Conservation (phyloP, 2,113 vertebrate genomes). For the Cyprinodon tularosa region DNA sequence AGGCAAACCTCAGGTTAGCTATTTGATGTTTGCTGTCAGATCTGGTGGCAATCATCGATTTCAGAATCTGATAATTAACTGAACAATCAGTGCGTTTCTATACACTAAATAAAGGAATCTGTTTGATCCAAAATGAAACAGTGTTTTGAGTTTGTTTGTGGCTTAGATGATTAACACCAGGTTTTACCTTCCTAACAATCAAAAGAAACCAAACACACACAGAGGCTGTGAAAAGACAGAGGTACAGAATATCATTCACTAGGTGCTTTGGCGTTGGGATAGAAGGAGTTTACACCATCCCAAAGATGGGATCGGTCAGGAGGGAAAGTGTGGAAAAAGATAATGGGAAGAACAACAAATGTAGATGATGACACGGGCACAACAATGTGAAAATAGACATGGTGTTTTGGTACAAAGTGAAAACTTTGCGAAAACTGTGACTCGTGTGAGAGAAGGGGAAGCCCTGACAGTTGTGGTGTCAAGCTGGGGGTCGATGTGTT, state of each 20-base stretch:
- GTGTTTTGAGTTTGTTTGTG: constrained; percentile 22
- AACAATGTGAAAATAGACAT: constrained; percentile 7
- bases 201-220: constrained; percentile 31
- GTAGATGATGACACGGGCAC: constrained; percentile 24
- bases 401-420: constrained; percentile 48
- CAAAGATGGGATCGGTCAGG: constrained; percentile 8
- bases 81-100: background rate
- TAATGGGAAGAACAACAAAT: constrained; percentile 3
- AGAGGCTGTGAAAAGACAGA: background rate
- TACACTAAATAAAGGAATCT: background rate
- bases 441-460: constrained; percentile 27
- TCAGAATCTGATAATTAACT: background rate
- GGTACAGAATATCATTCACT: constrained; percentile 12
- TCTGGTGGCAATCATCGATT: background rate
- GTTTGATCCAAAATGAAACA: background rate
- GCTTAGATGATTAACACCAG: constrained; percentile 35
- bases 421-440: constrained; percentile 39
- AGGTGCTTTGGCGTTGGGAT: constrained; percentile 47
- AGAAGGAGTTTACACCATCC: constrained; percentile 34
- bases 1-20: too few species aligned
- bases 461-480: constrained; percentile 15
- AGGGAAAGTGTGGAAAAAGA: constrained; percentile 25
- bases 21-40: background rate
- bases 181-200: constrained; percentile 3
- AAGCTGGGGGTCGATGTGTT: background rate